A percentile compares a stretch with the other conserved stretches of the same genome.
Conservation (phyloP, 2,113 vertebrate genomes). For the Eublepharis macularius region DNA sequence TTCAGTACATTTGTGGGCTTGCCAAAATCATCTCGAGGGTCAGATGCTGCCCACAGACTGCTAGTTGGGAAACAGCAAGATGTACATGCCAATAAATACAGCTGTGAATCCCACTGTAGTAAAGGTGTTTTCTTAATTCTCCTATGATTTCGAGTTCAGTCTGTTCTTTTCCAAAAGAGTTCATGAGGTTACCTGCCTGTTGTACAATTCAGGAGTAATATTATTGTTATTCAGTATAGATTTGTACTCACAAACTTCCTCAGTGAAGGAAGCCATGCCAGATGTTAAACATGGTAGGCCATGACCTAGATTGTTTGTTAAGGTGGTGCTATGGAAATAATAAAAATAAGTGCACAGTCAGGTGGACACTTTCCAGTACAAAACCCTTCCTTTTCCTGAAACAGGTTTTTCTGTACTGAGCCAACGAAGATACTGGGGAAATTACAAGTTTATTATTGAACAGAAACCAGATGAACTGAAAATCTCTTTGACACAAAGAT, state of each 20-base stretch:
- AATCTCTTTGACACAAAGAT: conserved; percentile 36
- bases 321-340: conserved; percentile 69
- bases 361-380: conserved; percentile 43
- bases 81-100: conserved; percentile 15
- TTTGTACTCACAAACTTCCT: conserved; percentile 71
- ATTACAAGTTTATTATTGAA: conserved; percentile 36
- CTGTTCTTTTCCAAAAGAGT: conserved; percentile 11
- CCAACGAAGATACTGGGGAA: conserved; percentile 40
- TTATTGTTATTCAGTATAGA: conserved; percentile 69
- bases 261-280: conserved; percentile 68
- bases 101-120: conserved; percentile 45
- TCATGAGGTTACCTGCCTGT: conserved; percentile 72
- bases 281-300: conserved; percentile 73
- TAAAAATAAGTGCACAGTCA: conserved; percentile 43
- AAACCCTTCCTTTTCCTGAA: conserved; percentile 48
- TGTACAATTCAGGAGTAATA: conserved; percentile 68
- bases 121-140: conserved; percentile 52
- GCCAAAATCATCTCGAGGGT: neutral
- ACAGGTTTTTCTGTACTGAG: conserved; percentile 35
- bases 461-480: conserved; percentile 27
- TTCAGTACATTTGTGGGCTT: no score
- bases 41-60: neutral
- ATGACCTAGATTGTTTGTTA: conserved; percentile 72
- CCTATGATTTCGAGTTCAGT: conserved; percentile 59
- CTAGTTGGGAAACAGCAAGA: neutral